phyloP scores from a whole-genome alignment of 2,113 vertebrate genomes.

The Rhabdomys dilectus region DNA sequence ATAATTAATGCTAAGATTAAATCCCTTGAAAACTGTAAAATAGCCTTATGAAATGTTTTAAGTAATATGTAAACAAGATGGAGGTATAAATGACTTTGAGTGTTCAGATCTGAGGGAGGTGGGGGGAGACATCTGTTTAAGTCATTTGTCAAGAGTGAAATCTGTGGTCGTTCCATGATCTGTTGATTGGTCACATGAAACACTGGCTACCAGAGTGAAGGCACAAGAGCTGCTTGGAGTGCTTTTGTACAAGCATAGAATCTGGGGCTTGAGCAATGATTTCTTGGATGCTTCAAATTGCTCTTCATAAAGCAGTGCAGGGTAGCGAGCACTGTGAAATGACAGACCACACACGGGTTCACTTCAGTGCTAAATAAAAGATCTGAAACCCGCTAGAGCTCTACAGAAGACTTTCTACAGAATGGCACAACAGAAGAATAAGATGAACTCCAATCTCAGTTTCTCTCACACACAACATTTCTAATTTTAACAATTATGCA shows the following conservation, averaged over 20 bases:
- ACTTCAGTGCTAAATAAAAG: constrained; percentile 20
- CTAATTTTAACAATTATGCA: constrained; percentile 43
- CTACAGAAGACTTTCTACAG: not conserved
- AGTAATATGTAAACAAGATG: not conserved
- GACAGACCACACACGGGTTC: not conserved
- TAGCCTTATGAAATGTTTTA: not conserved
- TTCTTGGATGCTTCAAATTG: not conserved
- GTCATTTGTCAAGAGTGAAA: not conserved
- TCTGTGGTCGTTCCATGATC: not conserved
- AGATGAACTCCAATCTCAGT: constrained; percentile 1
- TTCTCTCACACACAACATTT: constrained; percentile 10
- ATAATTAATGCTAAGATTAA: constrained; percentile 18
- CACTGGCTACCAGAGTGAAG: not conserved
- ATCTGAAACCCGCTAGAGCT: not conserved
- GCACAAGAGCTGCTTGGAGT: not conserved
- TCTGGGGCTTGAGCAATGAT: not conserved
- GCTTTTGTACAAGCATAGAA: not conserved
- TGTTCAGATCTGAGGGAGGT: not conserved
- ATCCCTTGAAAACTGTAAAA: constrained; percentile 54
- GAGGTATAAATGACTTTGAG: not conserved
- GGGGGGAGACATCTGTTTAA: not conserved
- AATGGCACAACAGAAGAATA: not conserved
- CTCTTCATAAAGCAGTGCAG: not conserved
- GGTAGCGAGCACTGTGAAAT: not conserved
- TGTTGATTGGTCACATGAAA: not conserved